Conservation (phyloP, 2,113 vertebrate genomes). For the Erythrolamprus reginae region DNA sequence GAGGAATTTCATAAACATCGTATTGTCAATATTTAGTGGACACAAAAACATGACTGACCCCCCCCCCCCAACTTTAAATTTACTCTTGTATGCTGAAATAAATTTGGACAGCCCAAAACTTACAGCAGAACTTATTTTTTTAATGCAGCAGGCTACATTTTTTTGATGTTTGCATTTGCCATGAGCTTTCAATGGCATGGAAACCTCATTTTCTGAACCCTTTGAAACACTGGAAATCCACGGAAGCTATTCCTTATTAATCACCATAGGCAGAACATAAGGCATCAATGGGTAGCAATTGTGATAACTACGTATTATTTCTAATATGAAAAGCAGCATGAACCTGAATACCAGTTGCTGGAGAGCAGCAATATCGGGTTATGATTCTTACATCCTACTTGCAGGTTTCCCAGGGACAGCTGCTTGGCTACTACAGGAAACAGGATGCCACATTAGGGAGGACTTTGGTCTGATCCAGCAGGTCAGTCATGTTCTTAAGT, state of each 20-base stretch:
- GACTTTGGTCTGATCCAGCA: background rate
- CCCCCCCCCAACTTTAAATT: background rate
- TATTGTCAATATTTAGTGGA: background rate
- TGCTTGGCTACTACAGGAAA: background rate
- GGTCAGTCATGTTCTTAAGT: background rate
- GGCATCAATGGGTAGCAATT: background rate
- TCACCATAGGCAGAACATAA: background rate
- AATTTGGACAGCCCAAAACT: background rate
- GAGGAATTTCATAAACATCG: background rate
- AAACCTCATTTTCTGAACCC: background rate
- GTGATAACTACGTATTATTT: background rate
- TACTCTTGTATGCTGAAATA: background rate
- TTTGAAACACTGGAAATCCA: background rate
- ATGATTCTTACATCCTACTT: background rate
- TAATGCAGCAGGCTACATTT: background rate
- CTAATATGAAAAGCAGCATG: background rate
- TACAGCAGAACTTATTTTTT: background rate
- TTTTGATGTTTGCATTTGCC: background rate
- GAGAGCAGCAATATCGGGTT: background rate
- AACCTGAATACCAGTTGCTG: background rate
- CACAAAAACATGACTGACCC: background rate
- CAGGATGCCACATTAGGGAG: background rate
- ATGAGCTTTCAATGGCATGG: background rate
- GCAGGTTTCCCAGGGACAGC: background rate
- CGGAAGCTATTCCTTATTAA: background rate